Evolutionary conservation across 2,888 invertebrate species (phyloP), one percentile per base, ranked within the genome.

Genomic region (Callyntrura sp.): DNA sequence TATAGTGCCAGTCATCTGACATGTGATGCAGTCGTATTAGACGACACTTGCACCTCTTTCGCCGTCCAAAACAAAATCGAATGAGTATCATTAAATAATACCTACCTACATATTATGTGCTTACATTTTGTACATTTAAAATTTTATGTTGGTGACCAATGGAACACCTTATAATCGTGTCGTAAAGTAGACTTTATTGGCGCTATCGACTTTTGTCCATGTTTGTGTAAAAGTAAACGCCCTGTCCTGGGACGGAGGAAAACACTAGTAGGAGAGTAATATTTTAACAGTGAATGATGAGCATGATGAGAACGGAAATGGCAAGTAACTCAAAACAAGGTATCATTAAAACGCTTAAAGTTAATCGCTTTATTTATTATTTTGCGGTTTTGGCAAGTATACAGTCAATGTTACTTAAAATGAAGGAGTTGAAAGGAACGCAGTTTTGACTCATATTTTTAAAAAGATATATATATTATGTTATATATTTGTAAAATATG

Each of bases 21-120:
- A 84, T 84, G 35, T 35, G 28, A 70, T 65, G n/a, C n/a, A n/a
- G 28, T 86, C 65, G 78, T 78, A 4, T 4, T 86, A 79, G 78
- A 51, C 48, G 60, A 78, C 85, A 62, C 62, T 45, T 78, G 60
- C 62, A 85, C 60, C 73, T 78, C 4, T 35, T 35, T 35, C 6
- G 35, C 35, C 35, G 35, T 35, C 35, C 35, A 35, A 35, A 35
- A 6, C 35, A 35, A 35, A 35, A 48, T 45, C 65, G 8, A 73
- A 45, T 8, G 43, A 12, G 0, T 3, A 23, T 14, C 9, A 45
- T 2, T 17, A 45, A n/a, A 45, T 20, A 12, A 73, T 65, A 60
- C 12, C 51, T 35, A 35, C 35, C 35, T 35, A 35, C 35, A 35
- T 35, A 35, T 35, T 35, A 35, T 35, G 35, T 35, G 6, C 35